Evolutionary conservation across 2,113 vertebrate species (phyloP), one percentile per base, ranked within the genome.

Genomic region (Rattus rattus): DNA sequence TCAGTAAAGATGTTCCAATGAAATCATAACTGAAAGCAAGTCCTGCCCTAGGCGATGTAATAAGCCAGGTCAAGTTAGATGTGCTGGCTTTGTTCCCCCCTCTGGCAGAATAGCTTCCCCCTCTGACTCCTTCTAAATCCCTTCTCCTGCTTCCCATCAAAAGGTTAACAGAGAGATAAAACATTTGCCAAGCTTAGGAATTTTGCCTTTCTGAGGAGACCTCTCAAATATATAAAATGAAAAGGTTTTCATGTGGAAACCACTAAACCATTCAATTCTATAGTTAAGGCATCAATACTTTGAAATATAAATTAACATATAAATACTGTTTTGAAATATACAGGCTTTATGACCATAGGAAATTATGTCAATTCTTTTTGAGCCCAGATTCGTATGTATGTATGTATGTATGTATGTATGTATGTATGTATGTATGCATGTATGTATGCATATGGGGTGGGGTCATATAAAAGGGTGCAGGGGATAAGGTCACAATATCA

Each of bases 201-300:
- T n/a, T 96, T 92, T 89, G 36, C 12, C 4, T 90, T 96, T 88
- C 54, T 96, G 67, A 92, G 9, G 12, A 79, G 4, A 87, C 3
- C 24, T 39, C 26, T 94, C 20, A 81, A 36, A 54, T 89, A 49
- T 77, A 95, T 28, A 86, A 85, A 85, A 84, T 14, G 2, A 81
- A 94, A 88, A 33, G 5, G 54, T 72, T 77, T 95, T 88, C 14
- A 72, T 28, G 1, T 85, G n/a, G 17, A 22, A 19, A 26, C 24
- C 49, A 76, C 14, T 87, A 94, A 94, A 84, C 7, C 20, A 63
- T 67, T 43, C n/a, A 28, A 77, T 59, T 77, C 26, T 52, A 22
- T 75, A 65, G 4, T 10, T 90, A 30, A 77, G 24, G 5, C 47
- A 65, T 80, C 49, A 80, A 39, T 77, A 56, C 36, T 93, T 93